Base-by-base conservation (phyloP, 2,113 vertebrate genomes). In the Philantomba maxwellii region DNA sequence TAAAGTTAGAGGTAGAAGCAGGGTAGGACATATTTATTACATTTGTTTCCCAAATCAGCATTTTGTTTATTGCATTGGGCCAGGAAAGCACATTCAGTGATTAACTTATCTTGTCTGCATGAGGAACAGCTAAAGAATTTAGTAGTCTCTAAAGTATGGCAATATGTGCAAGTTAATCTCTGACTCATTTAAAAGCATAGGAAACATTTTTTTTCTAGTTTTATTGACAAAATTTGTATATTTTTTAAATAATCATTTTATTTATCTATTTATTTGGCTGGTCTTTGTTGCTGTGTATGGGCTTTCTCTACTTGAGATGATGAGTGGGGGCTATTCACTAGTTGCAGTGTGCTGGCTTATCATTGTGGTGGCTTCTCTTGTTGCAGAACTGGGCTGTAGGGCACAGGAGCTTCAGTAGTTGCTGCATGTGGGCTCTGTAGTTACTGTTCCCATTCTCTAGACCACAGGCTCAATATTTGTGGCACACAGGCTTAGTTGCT, bases 121-220 rank as follows among this genome's bases (percentile, higher is more conserved):
- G 92, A 91, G 9, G 26, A 49, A 15, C 26, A 49, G 23, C 21
- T 43, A 70, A 75, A 97, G 87, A 86, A 96, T 75, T 77, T 89
- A 85, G 51, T 81, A 49, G 60, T 17, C 36, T 3, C 58, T 64
- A 0, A 92, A 77, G 0, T 60, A 62, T 57, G 2, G 0, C 13
- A 78, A 14, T 47, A 75, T 84, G 86, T 85, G 33, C 14, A 89
- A 58, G 58, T 93, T 93, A 53, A 85, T 53, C 93, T 47, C 21
- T 49, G 49, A 90, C 49, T 5, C 30, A 33, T 83, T 93, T 64
- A 85, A 62, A 94, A 94, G 60, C 58, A 89, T 75, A 96, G 78
- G 43, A 73, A 0, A 87, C 73, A 89, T 92, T 92, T 95, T 92
- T 49, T 88, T 49, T 9, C 12, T 53, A 49, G 6, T 25, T 58